A percentile compares a stretch with the other conserved stretches of the same genome.
Conservation (phyloP, 2,797 vertebrate genomes). For the Leptoclinus maculatus region DNA sequence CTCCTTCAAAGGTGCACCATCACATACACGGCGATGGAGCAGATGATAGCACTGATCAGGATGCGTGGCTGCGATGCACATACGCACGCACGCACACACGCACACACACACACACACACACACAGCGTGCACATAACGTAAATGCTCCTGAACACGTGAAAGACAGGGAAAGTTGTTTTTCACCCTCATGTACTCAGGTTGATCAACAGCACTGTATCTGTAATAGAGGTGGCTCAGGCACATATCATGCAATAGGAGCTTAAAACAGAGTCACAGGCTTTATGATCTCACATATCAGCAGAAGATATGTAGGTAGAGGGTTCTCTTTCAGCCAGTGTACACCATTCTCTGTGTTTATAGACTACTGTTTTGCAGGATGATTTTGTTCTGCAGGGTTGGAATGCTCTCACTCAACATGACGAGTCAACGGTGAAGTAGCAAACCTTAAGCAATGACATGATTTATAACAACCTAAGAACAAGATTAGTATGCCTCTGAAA, state of each 20-base stretch:
- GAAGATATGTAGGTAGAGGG: conserved; percentile 55
- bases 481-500: conserved; percentile 54
- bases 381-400: conserved; percentile 65
- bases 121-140: conserved; percentile 44
- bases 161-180: conserved; percentile 22
- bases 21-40: conserved; percentile 58
- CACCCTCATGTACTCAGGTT: conserved; percentile 58
- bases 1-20: conserved; percentile 59
- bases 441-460: conserved; percentile 62
- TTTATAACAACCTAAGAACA: conserved; percentile 53
- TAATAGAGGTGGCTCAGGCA: conserved; percentile 68
- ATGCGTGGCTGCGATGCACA: conserved; percentile 49
- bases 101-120: conserved; percentile 23
- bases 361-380: conserved; percentile 55
- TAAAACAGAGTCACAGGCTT: conserved; percentile 64
- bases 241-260: conserved; percentile 73
- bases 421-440: conserved; percentile 58
- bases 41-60: conserved; percentile 68
- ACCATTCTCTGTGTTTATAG: conserved; percentile 50
- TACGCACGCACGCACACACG: background rate
- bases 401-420: conserved; percentile 68
- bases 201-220: conserved; percentile 53
- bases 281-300: conserved; percentile 62
- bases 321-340: conserved; percentile 56
- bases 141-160: conserved; percentile 59